Base-by-base conservation (phyloP, 2,113 vertebrate genomes). In the Chaetodon auriga region DNA sequence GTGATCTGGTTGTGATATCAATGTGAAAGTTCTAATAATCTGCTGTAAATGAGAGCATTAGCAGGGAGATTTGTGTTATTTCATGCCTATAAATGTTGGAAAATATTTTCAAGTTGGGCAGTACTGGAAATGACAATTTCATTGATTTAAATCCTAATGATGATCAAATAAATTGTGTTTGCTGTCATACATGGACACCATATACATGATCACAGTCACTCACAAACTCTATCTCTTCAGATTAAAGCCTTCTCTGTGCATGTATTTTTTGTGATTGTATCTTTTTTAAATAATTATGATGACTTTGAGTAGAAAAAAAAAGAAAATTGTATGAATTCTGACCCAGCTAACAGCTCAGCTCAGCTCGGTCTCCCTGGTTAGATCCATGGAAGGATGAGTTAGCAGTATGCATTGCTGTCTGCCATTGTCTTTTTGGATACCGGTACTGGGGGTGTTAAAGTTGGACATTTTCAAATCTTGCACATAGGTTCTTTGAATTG, bases 71-170 rank as follows among this genome's bases (percentile, higher is more conserved):
- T 51, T 57, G 61, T 85, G 78, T 86, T 85, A 77, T 84, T 69
- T 91, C 75, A 90, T 68, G 79, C 63, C 72, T 45, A 82, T 80
- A 84, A 84, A 77, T 54, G 57, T 38, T 75, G 55, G 48, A 16
- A 86, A 85, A 81, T 88, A 81, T 88, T 86, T 87, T 60, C 60
- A 84, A 76, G 57, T 76, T 85, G 68, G 75, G 78, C 78, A 86
- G 87, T 84, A 81, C 82, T 69, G 80, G 71, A 87, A 92, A 90
- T 90, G 69, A 84, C 55, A 92, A 83, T 86, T 88, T 77, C 78
- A 86, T 81, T 88, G 87, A 89, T 91, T 86, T 78, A 71, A 87
- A 89, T 85, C 68, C 70, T 86, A 86, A 41, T 16, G 41, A 79
- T 87, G 72, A 83, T 75, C 23, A 81, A 73, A 83, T 49, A 35